Evolutionary conservation across 2,888 invertebrate species (phyloP), one percentile per base, ranked within the genome.

Genomic region (Callyntrura sp.): DNA sequence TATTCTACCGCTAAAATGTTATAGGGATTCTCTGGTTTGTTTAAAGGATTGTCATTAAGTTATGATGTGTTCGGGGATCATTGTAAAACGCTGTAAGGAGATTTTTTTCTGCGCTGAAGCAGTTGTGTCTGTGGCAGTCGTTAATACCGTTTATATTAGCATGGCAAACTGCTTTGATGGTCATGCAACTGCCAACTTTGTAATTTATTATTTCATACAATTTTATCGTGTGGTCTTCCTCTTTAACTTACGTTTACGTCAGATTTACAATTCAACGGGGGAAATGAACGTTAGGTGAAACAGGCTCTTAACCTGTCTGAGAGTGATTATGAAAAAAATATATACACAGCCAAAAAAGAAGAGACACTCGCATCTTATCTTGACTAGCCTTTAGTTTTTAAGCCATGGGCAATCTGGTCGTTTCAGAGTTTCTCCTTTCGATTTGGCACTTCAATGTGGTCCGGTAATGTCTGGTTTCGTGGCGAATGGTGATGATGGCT

Each of bases 141-240:
- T 35, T 35, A 35, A 35, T 35, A 35, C 35, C 35, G 35, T 35
- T 35, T 35, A 35, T 35, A 35, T 35, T 35, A 35, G 2, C 6
- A 35, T 35, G 35, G 35, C 35, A 35, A 35, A 14, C 62, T 12
- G 11, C 14, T 28, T 28, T 28, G 12, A 25, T 25, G 14, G 1
- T 11, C 62, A 28, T 62, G 14, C 62, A 62, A 14, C 17, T 57
- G 57, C 62, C 51, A n/a, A 51, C 51, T 51, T 3, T 51, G 23
- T 76, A 76, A 76, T 76, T 76, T 55, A 76, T 76, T 51, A 6
- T 20, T 76, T 76, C 25, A 76, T 55, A 12, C 76, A 76, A 25
- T 14, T 76, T 55, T 76, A 51, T 51, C 51, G 76, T 76, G 51
- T 28, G 76, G 17, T 43, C n/a, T 43, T 68, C 17, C 68, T 14